Evolutionary conservation across 35 echinoderm and acorn worm genomes (phyloP).

Genomic region (Anneissia japonica): DNA sequence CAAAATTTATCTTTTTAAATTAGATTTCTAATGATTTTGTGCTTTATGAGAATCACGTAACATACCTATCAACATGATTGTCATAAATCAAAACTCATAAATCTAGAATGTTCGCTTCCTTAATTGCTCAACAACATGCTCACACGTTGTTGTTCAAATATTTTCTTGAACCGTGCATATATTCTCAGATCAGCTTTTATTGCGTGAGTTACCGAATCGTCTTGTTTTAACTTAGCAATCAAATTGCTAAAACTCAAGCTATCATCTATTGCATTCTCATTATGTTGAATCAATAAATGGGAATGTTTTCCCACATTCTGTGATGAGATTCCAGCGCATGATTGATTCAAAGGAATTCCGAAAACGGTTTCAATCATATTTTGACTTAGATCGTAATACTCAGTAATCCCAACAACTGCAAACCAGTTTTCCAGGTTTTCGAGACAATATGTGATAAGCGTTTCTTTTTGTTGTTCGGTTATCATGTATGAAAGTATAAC

Average conservation of each 20-base stretch:
- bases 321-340: conserved; percentile 31
- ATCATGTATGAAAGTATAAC: conserved; percentile 50
- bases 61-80: too few relatives aligned
- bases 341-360: conserved; percentile 37
- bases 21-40: too few relatives aligned
- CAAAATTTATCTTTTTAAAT: too few relatives aligned
- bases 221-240: conserved; percentile 45
- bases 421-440: conserved; percentile 71
- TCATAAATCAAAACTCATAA: too few relatives aligned
- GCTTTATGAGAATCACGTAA: too few relatives aligned
- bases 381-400: conserved; percentile 53
- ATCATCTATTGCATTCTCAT: conserved; percentile 19
- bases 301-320: conserved; percentile 4
- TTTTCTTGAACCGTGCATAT: conserved; percentile 55
- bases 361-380: conserved; percentile 63
- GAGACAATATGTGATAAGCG: conserved; percentile 30
- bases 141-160: conserved; percentile 52
- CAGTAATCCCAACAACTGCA: conserved; percentile 46
- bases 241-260: conserved; percentile 9
- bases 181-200: conserved; percentile 47
- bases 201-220: conserved; percentile 29
- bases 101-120: too few relatives aligned
- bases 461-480: conserved; percentile 9
- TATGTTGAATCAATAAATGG: conserved; percentile 40
- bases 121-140: too few relatives aligned